These are phyloP conservation scores for Seira ritae DNA, from an alignment of 2,888 invertebrate species.

Conservation along the genomic window DNA sequence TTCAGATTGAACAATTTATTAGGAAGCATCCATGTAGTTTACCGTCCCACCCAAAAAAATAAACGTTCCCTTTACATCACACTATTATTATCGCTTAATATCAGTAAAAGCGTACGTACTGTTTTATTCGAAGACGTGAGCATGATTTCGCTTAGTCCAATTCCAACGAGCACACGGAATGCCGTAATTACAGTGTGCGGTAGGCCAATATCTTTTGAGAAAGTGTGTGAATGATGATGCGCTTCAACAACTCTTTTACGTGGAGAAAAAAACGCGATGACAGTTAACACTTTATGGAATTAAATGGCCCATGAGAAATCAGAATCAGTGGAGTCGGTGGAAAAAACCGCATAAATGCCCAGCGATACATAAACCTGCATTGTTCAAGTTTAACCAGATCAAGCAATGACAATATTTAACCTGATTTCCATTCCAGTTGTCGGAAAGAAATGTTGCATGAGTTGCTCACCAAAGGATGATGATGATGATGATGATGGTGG, in stretches of 20 bases:
- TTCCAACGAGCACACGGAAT: slow-evolving; percentile 52
- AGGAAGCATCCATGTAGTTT: neutral
- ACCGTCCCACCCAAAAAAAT: neutral
- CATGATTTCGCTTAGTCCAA: slow-evolving; percentile 30
- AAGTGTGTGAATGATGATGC: slow-evolving; percentile 57
- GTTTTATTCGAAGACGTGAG: neutral
- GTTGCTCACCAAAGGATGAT: too few species aligned
- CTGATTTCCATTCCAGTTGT: too few species aligned
- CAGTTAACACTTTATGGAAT: slow-evolving; percentile 15
- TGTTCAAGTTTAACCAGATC: too few species aligned
- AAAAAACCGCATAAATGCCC: neutral
- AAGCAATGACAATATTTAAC: too few species aligned
- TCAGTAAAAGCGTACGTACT: neutral
- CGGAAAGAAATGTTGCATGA: too few species aligned
- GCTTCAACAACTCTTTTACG: slow-evolving; percentile 45
- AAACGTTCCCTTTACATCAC: neutral
- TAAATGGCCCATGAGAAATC: neutral
- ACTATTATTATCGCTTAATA: slow-evolving; percentile 1
- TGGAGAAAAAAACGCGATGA: neutral
- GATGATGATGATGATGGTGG: too few species aligned
- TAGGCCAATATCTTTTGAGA: slow-evolving; percentile 49
- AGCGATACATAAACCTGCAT: too few species aligned
- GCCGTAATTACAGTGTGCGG: slow-evolving; percentile 65
- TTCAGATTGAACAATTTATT: neutral
- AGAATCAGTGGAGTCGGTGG: neutral